phyloP scores from a whole-genome alignment of 1,140 invertebrate genomes.

The Dendroctonus ponderosae region DNA sequence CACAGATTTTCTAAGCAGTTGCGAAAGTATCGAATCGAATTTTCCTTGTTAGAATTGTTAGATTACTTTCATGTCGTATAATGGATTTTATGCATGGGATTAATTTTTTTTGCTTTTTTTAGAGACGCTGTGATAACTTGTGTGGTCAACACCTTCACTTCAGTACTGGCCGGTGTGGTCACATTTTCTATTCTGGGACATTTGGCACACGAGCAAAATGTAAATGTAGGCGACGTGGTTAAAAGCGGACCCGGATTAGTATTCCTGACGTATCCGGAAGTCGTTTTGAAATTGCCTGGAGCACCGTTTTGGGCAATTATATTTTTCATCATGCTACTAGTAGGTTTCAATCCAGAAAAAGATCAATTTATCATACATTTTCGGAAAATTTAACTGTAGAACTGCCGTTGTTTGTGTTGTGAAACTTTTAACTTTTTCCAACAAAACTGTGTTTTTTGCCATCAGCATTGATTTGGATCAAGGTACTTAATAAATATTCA shows the following conservation, averaged over 20 bases:
- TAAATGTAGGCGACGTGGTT: conserved; percentile 58
- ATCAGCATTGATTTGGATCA: not conserved
- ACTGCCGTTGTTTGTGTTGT: not conserved
- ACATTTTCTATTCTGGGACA: conserved; percentile 66
- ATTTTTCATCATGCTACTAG: conserved; percentile 67
- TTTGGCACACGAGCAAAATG: conserved; percentile 57
- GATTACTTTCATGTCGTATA: too few species aligned
- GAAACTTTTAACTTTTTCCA: not conserved
- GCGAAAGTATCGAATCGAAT: too few species aligned
- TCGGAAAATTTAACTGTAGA: not conserved
- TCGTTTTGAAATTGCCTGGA: conserved; percentile 63
- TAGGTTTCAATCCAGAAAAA: conserved; percentile 44
- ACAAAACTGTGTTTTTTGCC: too few species aligned
- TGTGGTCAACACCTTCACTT: conserved; percentile 65
- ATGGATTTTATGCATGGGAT: not conserved
- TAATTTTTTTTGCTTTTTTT: conserved; percentile 36
- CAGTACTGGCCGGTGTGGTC: conserved; percentile 61
- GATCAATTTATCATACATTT: too few species aligned
- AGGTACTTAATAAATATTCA: not conserved
- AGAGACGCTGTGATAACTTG: conserved; percentile 66
- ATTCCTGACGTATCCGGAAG: conserved; percentile 68
- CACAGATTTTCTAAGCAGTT: too few species aligned
- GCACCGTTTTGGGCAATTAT: conserved; percentile 62
- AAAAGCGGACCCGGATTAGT: conserved; percentile 66
- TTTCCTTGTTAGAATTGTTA: too few species aligned